Evolutionary conservation across 2,888 invertebrate genomes (phyloP), one percentile per base, ranked within the genome.

Genomic region (Andricus quercusramuli): DNA sequence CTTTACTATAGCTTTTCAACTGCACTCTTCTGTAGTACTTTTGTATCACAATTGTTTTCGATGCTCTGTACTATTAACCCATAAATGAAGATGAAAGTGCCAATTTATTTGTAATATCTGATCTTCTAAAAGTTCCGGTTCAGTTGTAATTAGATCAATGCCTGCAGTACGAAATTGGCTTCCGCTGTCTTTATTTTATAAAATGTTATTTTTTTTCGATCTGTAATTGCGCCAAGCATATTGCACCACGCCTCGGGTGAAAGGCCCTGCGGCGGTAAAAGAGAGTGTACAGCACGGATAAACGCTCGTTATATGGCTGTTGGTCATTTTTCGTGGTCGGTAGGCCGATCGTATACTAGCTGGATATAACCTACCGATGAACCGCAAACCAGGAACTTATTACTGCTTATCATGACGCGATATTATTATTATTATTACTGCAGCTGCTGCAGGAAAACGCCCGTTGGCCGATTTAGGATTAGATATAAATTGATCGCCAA

Each of bases 301-400:
- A 87, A 85, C 82, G 84, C 82, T 79, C 83, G 84, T 83, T 84
- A 81, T 83, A 79, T 79, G 84, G 80, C 82, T 82, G 84, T 83
- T 80, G 84, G 83, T 85, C 84, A 85, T 85, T 86, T 83, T 83
- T 82, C 84, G 84, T 85, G 83, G 79, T 78, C 66, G 81, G 78
- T 77, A 37, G 66, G 41, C 59, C 37, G 41, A 62, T 41, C 77
- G 65, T 65, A 41, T 78, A 56, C 56, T n/a, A 67, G 79, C 37
- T 25, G 78, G 64, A 66, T 47, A 78, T 64, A 78, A 78, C 47
- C 64, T 77, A 78, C 68, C 88, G 88, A 89, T 90, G 89, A 90
- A 90, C 89, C 88, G 90, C 90, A 90, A 91, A 91, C 88, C 88
- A 90, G 90, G 88, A 91, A 90, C 89, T 91, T 91, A 91, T 90